A percentile compares a stretch with the other conserved stretches of the same genome.
Evolutionary conservation across 2,113 vertebrate species (phyloP).

Genomic region (Grantiella picta): DNA sequence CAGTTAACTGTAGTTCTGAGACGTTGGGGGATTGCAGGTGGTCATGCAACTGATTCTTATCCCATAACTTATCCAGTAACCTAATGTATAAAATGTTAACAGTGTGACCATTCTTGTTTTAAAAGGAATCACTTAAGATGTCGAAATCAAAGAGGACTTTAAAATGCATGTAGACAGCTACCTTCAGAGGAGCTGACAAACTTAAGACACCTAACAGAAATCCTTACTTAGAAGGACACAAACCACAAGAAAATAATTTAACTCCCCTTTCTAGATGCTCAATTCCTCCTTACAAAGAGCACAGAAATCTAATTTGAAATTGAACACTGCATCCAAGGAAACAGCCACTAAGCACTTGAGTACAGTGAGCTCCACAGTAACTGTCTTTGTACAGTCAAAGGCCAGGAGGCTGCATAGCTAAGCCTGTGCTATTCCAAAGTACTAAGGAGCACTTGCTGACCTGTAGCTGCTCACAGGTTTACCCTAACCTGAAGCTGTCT

Average conservation of each 20-base stretch:
- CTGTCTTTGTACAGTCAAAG: neutral
- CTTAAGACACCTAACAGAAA: neutral
- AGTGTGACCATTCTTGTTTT: neutral
- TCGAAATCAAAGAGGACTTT: neutral
- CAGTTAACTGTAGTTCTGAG: neutral
- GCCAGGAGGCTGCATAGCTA: neutral
- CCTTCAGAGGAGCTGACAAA: neutral
- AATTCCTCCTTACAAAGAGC: neutral
- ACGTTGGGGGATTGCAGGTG: too few species aligned
- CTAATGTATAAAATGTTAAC: neutral
- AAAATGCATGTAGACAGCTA: neutral
- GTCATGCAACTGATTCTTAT: too few species aligned
- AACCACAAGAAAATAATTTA: neutral
- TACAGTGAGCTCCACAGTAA: neutral
- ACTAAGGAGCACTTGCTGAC: neutral
- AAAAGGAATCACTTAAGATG: neutral
- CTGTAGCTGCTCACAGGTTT: neutral
- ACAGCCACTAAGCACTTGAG: rapidly evolving
- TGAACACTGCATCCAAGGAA: neutral
- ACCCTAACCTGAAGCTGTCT: neutral
- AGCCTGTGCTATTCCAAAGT: neutral
- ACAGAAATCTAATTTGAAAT: neutral
- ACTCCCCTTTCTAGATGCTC: neutral
- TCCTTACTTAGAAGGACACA: neutral
- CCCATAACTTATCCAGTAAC: neutral